phyloP scores from a whole-genome alignment of 2,888 invertebrate species.

The Esperia sulphurella region DNA sequence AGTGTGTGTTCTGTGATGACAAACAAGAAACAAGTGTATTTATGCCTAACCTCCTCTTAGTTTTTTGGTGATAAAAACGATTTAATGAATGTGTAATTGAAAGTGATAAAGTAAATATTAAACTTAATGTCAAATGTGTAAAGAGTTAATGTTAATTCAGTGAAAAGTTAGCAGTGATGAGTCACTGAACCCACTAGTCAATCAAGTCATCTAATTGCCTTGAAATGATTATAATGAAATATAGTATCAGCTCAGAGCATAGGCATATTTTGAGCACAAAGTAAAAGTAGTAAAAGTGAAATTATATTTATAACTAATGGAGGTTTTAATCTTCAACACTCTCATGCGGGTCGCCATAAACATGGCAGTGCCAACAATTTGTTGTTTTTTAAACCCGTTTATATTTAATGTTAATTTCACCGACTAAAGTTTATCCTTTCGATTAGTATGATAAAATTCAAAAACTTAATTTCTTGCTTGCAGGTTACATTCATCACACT shows the following conservation, averaged over 20 bases:
- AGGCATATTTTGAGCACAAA: constrained; percentile 16
- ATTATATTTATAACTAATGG: constrained; percentile 56
- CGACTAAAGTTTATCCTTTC: neutral
- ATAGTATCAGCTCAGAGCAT: constrained; percentile 8
- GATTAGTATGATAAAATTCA: neutral
- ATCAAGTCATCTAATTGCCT: constrained; percentile 9
- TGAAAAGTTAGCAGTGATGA: too few species aligned
- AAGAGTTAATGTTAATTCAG: too few species aligned
- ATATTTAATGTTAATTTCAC: neutral
- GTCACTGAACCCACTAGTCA: constrained; percentile 1
- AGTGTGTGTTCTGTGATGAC: constrained; percentile 48
- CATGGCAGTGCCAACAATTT: constrained; percentile 39
- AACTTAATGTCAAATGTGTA: neutral
- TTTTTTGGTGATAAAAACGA: too few species aligned
- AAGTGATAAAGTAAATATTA: too few species aligned
- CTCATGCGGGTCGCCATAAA: constrained; percentile 62
- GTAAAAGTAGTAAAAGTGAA: constrained; percentile 75
- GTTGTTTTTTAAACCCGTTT: constrained; percentile 45
- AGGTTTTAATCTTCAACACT: constrained; percentile 57
- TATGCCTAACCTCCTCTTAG: neutral
- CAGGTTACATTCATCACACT: constrained; percentile 63
- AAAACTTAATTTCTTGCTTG: constrained; percentile 28
- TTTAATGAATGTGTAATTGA: too few species aligned
- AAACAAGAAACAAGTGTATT: neutral
- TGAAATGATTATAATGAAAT: constrained; percentile 5